Percentiles rank a stretch among this genome's conserved stretches.
These are phyloP conservation scores for Paracentrotus lividus DNA, from an alignment of 53 echinoderm and acorn worm genomes.

Conservation along the genomic window DNA sequence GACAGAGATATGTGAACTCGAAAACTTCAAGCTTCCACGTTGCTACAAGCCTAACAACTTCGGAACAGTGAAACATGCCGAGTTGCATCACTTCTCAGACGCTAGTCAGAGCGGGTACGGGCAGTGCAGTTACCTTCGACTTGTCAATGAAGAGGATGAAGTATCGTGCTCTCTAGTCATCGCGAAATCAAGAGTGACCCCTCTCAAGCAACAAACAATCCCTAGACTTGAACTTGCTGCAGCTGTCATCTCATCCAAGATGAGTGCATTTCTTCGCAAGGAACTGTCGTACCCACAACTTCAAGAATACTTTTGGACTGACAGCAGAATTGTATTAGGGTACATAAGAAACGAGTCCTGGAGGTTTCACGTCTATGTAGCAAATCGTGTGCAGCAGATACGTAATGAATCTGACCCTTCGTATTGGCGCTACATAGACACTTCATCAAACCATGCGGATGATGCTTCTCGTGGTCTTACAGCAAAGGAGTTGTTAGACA, in stretches of 20 bases:
- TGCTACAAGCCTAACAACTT: constrained; percentile 74
- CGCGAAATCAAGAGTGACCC: constrained; percentile 77
- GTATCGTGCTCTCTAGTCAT: constrained; percentile 74
- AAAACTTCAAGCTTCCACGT: constrained; percentile 44
- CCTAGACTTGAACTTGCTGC: constrained; percentile 76
- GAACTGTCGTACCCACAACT: not conserved
- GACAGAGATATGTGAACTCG: constrained; percentile 41
- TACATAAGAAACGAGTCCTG: constrained; percentile 76
- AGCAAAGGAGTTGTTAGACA: not conserved
- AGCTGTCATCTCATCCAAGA: constrained; percentile 47
- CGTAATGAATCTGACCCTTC: constrained; percentile 31
- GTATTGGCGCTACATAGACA: constrained; percentile 70
- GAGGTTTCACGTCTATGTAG: constrained; percentile 78
- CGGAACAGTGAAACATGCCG: constrained; percentile 24
- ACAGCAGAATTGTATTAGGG: constrained; percentile 75
- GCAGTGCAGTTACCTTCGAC: constrained; percentile 75
- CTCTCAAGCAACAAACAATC: constrained; percentile 66
- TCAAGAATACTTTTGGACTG: constrained; percentile 74
- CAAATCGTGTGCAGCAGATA: constrained; percentile 74
- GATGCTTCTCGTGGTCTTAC: constrained; percentile 58
- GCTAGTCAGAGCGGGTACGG: constrained; percentile 68
- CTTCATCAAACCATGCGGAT: constrained; percentile 66
- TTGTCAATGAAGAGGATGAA: constrained; percentile 62
- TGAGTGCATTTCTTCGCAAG: not conserved
- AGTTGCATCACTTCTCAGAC: constrained; percentile 69